Evolutionary conservation across 2,797 vertebrate genomes (phyloP).

Genomic region (Labroides dimidiatus): DNA sequence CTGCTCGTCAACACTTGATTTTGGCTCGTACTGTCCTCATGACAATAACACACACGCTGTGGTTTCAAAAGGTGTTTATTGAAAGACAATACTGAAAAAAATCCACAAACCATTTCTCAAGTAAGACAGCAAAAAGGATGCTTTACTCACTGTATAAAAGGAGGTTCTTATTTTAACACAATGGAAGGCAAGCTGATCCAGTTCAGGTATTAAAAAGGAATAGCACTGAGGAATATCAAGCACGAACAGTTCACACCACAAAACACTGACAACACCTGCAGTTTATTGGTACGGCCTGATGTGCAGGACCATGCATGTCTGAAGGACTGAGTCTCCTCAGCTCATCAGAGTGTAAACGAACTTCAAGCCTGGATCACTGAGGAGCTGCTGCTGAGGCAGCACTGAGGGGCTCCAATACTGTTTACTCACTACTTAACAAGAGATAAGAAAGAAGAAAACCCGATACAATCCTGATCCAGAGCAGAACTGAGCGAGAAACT

Average conservation of each 20-base stretch:
- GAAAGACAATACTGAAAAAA: slow-evolving; percentile 63
- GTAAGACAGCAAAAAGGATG: slow-evolving; percentile 39
- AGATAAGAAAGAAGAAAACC: slow-evolving; percentile 41
- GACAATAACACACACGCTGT: not conserved
- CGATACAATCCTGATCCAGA: slow-evolving; percentile 39
- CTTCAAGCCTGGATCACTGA: slow-evolving; percentile 42
- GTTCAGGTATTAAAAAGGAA: slow-evolving; percentile 40
- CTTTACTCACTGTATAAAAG: slow-evolving; percentile 67
- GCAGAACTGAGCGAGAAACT: slow-evolving; percentile 19
- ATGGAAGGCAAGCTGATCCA: slow-evolving; percentile 50
- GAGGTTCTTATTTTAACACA: slow-evolving; percentile 35
- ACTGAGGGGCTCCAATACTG: slow-evolving; percentile 68
- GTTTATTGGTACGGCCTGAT: slow-evolving; percentile 47
- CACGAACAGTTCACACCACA: slow-evolving; percentile 52
- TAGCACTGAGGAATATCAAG: slow-evolving; percentile 52
- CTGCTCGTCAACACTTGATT: not conserved
- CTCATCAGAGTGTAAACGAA: slow-evolving; percentile 57
- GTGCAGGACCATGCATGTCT: slow-evolving; percentile 44
- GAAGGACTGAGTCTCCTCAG: slow-evolving; percentile 25
- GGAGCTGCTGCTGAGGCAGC: slow-evolving; percentile 58
- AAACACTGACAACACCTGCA: slow-evolving; percentile 51
- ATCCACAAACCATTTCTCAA: slow-evolving; percentile 49
- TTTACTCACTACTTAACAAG: slow-evolving; percentile 29
- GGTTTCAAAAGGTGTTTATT: slow-evolving; percentile 77
- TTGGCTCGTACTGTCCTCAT: not conserved